These are phyloP conservation scores for Vanacampus margaritifer DNA, from an alignment of 2,113 vertebrate species.

Conservation along the genomic window DNA sequence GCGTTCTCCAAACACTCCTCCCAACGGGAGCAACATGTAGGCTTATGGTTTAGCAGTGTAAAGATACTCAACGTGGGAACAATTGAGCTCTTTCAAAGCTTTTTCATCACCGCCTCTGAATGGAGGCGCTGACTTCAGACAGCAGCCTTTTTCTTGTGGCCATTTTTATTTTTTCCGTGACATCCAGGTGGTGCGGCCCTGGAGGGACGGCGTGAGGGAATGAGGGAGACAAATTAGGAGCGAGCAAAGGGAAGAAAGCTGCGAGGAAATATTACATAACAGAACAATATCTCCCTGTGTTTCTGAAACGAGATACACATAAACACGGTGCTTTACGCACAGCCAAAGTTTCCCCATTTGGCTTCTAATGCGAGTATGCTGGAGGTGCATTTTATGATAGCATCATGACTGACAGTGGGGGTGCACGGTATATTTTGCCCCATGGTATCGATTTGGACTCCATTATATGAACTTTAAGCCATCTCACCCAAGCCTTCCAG, in stretches of 20 bases:
- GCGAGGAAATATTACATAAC: conserved; percentile 32
- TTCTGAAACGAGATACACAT: conserved; percentile 29
- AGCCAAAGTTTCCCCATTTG: conserved; percentile 22
- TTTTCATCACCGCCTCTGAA: conserved; percentile 19
- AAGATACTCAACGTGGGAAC: conserved; percentile 30
- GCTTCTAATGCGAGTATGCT: conserved; percentile 7
- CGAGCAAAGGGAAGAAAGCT: background rate
- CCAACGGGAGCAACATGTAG: background rate
- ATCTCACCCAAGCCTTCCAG: background rate
- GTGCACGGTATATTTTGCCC: background rate
- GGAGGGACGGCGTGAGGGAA: background rate
- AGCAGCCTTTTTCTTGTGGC: conserved; percentile 44
- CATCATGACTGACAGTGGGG: background rate
- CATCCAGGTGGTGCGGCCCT: conserved; percentile 13
- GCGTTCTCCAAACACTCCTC: background rate
- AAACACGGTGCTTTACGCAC: conserved; percentile 6
- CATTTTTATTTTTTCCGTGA: conserved; percentile 1
- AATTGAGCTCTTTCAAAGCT: conserved; percentile 40
- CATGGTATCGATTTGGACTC: too few species aligned
- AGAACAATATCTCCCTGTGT: conserved; percentile 35
- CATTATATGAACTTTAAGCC: background rate
- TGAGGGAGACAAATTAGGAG: conserved; percentile 6
- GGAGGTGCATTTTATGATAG: conserved; percentile 1
- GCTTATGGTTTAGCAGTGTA: conserved; percentile 27
- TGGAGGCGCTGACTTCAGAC: conserved; percentile 29